phyloP scores from a whole-genome alignment of 2,888 invertebrate species.

The Dasypogon diadema region DNA sequence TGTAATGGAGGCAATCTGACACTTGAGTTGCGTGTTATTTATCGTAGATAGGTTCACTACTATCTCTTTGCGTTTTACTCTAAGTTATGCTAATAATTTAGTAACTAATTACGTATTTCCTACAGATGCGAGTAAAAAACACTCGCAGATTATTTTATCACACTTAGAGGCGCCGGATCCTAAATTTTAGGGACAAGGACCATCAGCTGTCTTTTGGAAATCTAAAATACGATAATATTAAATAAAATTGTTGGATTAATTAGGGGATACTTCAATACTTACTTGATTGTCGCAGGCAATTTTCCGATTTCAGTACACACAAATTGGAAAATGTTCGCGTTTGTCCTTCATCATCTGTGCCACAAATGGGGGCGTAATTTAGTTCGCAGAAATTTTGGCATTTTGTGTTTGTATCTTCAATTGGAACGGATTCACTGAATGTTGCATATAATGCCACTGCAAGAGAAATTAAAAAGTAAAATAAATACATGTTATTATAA shows the following conservation, averaged over 20 bases:
- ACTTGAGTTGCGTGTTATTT: conserved; percentile 1
- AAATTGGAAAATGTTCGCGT: conserved; percentile 66
- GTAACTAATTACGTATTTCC: conserved; percentile 46
- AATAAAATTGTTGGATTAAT: not conserved
- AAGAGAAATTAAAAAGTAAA: too few relatives aligned
- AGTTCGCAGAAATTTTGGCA: conserved; percentile 60
- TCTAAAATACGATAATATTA: conserved; percentile 58
- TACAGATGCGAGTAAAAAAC: conserved; percentile 18
- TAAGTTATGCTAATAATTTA: conserved; percentile 43
- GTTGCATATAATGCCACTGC: conserved; percentile 49
- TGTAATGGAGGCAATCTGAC: conserved; percentile 28
- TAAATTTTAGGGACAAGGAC: conserved; percentile 63
- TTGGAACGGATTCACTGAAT: conserved; percentile 60
- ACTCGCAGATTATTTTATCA: conserved; percentile 42
- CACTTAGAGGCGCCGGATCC: conserved; percentile 5
- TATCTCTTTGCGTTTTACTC: conserved; percentile 1
- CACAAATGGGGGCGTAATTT: conserved; percentile 61
- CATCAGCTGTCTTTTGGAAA: conserved; percentile 67
- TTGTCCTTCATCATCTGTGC: conserved; percentile 67
- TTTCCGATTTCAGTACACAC: conserved; percentile 67
- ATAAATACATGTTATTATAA: too few relatives aligned
- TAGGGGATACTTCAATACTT: conserved; percentile 54
- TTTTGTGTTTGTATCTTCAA: conserved; percentile 65
- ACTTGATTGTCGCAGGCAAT: conserved; percentile 65
- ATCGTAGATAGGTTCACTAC: not conserved